Evolutionary conservation across 1,140 invertebrate genomes (phyloP).

Genomic region (Lepeophtheirus salmonis): DNA sequence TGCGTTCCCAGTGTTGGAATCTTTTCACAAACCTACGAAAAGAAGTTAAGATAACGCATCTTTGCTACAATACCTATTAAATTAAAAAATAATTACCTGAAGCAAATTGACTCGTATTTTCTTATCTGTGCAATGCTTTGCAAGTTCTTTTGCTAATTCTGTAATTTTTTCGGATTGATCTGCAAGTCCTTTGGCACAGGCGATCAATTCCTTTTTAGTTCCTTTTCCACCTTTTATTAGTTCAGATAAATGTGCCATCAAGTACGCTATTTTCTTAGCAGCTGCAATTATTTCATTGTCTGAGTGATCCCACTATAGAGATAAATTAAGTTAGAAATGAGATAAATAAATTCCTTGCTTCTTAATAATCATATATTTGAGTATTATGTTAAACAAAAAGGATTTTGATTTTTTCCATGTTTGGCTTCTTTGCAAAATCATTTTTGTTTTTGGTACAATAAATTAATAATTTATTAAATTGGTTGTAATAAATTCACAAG

Average conservation of each 20-base stretch:
- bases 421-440: no score
- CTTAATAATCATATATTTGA: no score
- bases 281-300: conserved; percentile 98
- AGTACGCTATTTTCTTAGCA: conserved; percentile 90
- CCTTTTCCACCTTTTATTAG: conserved; percentile 44
- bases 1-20: conserved; percentile 99
- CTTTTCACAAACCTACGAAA: conserved; percentile 94
- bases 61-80: no score
- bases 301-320: conserved; percentile 94
- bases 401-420: no score
- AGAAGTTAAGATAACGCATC: no score
- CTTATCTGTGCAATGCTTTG: conserved; percentile 9
- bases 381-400: no score
- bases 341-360: no score
- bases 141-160: conserved; percentile 11
- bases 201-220: conserved; percentile 90
- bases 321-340: background rate
- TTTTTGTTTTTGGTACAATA: no score
- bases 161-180: conserved; percentile 6
- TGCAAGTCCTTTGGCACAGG: conserved; percentile 68
- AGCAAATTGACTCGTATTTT: conserved; percentile 11
- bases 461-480: no score
- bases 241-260: conserved; percentile 90
- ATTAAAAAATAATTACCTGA: conserved; percentile 4
- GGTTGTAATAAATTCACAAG: no score